Percentiles rank a stretch among this genome's conserved stretches.
Evolutionary conservation across 1,140 invertebrate species (phyloP).

Genomic region (Brachionus calyciflorus): DNA sequence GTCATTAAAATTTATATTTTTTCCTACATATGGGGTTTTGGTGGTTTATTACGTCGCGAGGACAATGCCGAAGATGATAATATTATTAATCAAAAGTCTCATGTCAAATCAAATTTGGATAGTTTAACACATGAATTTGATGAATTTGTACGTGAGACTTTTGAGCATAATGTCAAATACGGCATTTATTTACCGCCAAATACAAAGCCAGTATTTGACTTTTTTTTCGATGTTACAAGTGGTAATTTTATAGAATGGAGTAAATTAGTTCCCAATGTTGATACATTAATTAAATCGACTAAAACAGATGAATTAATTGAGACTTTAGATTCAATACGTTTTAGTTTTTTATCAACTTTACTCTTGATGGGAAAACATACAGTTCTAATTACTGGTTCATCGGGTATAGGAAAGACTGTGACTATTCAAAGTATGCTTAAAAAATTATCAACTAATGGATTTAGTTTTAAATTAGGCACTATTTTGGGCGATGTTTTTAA

Average conservation of each 20-base stretch:
- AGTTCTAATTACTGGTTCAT: constrained; percentile 59
- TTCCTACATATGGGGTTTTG: constrained; percentile 71
- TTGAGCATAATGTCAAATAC: constrained; percentile 42
- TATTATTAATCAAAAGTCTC: constrained; percentile 46
- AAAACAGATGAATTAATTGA: constrained; percentile 53
- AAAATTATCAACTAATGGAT: constrained; percentile 39
- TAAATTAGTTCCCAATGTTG: constrained; percentile 55
- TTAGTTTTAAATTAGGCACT: constrained; percentile 4
- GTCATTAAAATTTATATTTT: constrained; percentile 69
- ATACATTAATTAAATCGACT: constrained; percentile 40
- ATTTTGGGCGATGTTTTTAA: constrained; percentile 45
- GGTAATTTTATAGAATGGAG: constrained; percentile 59
- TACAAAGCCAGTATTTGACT: constrained; percentile 57
- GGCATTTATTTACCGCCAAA: constrained; percentile 56
- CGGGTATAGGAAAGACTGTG: constrained; percentile 60
- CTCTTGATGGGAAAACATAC: constrained; percentile 56
- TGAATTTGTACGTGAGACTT: constrained; percentile 64
- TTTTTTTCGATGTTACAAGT: constrained; percentile 59
- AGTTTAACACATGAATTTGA: constrained; percentile 69
- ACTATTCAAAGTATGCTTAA: constrained; percentile 57
- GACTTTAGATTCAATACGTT: constrained; percentile 59
- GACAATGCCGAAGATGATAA: constrained; percentile 57
- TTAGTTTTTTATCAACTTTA: constrained; percentile 57
- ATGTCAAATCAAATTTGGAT: constrained; percentile 57
- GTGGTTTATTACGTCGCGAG: constrained; percentile 68